Percentiles rank a stretch among this genome's conserved stretches.
These are phyloP conservation scores for Phenacoccus solenopsis DNA, from an alignment of 1,140 invertebrate species.

Conservation along the genomic window DNA sequence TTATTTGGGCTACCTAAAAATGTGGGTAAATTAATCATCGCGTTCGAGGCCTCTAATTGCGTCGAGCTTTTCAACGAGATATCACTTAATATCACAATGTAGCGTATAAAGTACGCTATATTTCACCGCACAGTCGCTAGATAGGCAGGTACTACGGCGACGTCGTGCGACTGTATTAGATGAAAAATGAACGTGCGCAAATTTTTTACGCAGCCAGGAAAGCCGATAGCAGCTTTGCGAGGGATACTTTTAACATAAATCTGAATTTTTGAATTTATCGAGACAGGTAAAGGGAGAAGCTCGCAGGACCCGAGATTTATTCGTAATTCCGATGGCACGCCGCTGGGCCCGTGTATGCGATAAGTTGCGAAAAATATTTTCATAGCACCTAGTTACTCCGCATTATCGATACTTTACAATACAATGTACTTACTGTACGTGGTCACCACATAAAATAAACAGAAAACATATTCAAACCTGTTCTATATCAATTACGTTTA, in stretches of 20 bases:
- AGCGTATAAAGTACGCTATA: constrained; percentile 1
- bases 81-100: background rate
- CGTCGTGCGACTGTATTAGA: background rate
- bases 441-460: no score
- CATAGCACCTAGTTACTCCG: no score
- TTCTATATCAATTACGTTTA: no score
- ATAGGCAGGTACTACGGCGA: background rate
- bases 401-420: background rate
- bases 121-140: no score
- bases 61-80: constrained; percentile 1
- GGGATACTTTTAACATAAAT: background rate
- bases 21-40: background rate
- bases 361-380: no score
- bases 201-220: background rate
- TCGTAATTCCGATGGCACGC: background rate
- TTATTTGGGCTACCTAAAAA: no score
- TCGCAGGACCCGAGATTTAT: background rate
- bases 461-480: no score
- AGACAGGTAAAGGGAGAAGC: background rate
- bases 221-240: background rate
- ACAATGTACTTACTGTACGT: no score
- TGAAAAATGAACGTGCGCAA: background rate
- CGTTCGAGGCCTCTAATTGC: background rate
- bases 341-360: no score
- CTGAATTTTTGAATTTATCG: background rate